Base-by-base conservation (phyloP, 2,113 vertebrate genomes). In the Nothoprocta perdicaria region DNA sequence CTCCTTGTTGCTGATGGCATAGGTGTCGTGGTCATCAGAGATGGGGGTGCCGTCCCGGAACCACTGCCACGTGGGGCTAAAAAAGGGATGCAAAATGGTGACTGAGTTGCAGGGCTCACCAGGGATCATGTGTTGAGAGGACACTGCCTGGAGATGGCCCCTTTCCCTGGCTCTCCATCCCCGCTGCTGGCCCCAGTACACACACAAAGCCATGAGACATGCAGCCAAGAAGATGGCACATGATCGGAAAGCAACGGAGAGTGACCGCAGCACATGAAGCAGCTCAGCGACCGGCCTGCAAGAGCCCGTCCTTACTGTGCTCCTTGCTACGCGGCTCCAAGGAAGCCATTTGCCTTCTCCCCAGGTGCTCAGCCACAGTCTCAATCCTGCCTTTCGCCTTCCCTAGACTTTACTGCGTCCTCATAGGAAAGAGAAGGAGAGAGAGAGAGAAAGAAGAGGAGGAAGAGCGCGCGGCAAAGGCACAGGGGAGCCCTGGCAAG, bases 11-110 rank as follows among this genome's bases (percentile, higher is more conserved):
- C 98, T 99, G 92, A 99, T 98, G 3, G 98, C 97, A 90, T 99
- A 98, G 95, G 89, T 97, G 90, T 96, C 97, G 41, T 72, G 97
- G 33, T 94, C 55, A 0, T 99, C 98, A 0, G 97, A 92, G 85
- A 99, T 96, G 21, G 97, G 96, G 19, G 19, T 90, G 12, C 98
- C 97, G 0, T 99, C 98, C 92, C 97, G 98, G 72, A 98, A 99
- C 99, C 99, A 99, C 92, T 99, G 99, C 94, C 98, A 98, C 0
- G 93, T 98, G 1, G 99, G 99, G 68, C 99, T 99, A 93, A 10
- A 48, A 92, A 58, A 69, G 35, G 85, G 8, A 62, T 46, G 17
- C 2, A 0, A 23, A 46, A 88, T 12, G 15, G 66, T 89, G 75
- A 95, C 5, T 4, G 0, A 12, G 33, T 8, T 0, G 1, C 46